Evolutionary conservation across 2,797 vertebrate species (phyloP), one percentile per base, ranked within the genome.

Genomic region (Anolis apletophallus): DNA sequence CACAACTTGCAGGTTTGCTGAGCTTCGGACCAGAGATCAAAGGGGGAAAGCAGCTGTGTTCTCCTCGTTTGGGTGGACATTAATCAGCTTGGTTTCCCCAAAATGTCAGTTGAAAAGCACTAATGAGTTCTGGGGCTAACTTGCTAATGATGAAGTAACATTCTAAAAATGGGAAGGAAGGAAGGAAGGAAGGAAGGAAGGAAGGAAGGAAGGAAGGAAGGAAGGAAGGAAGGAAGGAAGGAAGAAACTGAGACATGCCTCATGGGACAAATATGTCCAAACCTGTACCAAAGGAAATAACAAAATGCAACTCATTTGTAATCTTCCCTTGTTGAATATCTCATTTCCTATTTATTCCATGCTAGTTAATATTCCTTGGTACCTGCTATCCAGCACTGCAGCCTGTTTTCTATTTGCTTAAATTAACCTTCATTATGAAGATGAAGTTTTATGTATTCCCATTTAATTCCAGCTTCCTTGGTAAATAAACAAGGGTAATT

Each of bases 391-490:
- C 77, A 0, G 61, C 84, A 88, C 89, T n/a, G n/a, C n/a, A n/a
- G n/a, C n/a, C n/a, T n/a, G n/a, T n/a, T n/a, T n/a, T n/a, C n/a
- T 87, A 89, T 89, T 87, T 91, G 21, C 83, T 91, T 92, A 94
- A 94, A 93, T 97, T 96, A 96, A 96, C 96, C 96, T 96, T 96
- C 94, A 96, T 94, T 93, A 88, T 0, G 17, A 90, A 92, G 93
- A 95, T 94, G 61, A 91, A 94, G 94, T 95, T 92, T 90, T 76
- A 95, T 81, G 92, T 92, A 92, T 95, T 96, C 92, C 90, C 93
- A 95, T 96, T 94, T 94, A 96, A 96, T 96, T 96, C 95, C 86
- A 93, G 69, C 88, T 85, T 93, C 94, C 91, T 72, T 0, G 50
- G 91, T 91, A 96, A 96, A 94, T 78, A 94, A 89, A 91, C 91